Conservation (phyloP, 2,888 invertebrate genomes). For the Rhorus exstirpatorius region DNA sequence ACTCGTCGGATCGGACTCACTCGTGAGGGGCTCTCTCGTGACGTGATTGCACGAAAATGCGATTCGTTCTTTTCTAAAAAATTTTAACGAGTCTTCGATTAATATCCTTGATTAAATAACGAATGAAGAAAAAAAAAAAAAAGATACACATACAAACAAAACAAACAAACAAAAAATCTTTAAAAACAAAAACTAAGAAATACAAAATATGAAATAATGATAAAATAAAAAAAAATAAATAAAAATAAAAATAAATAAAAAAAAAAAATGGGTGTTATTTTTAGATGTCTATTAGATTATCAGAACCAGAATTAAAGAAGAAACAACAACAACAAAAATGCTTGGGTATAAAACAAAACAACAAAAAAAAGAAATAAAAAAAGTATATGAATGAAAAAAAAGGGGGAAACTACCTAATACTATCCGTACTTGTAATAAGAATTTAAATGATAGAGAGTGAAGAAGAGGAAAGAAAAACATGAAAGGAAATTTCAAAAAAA, state of each 20-base stretch:
- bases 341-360: slow-evolving; percentile 73
- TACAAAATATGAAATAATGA: slow-evolving; percentile 83
- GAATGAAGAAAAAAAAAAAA: slow-evolving; percentile 69
- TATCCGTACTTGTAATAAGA: slow-evolving; percentile 82
- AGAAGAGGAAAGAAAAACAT: slow-evolving; percentile 38
- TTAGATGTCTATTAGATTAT: slow-evolving; percentile 86
- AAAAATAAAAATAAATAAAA: slow-evolving; percentile 80
- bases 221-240: no score
- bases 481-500: slow-evolving; percentile 77
- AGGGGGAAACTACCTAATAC: slow-evolving; percentile 75
- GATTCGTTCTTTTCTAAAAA: slow-evolving; percentile 79
- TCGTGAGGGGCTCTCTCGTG: slow-evolving; percentile 66
- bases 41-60: slow-evolving; percentile 49
- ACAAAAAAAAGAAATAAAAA: slow-evolving; percentile 79
- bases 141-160: slow-evolving; percentile 60
- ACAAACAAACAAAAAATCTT: slow-evolving; percentile 62
- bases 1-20: slow-evolving; percentile 69
- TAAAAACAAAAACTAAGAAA: slow-evolving; percentile 69
- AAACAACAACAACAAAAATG: slow-evolving; percentile 86
- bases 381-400: slow-evolving; percentile 74
- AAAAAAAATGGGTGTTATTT: slow-evolving; percentile 85
- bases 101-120: slow-evolving; percentile 77
- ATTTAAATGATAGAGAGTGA: slow-evolving; percentile 75
- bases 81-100: slow-evolving; percentile 79
- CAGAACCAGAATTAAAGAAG: slow-evolving; percentile 84